Base-by-base conservation (phyloP, 2,797 vertebrate genomes). In the Enteromius argenteus region DNA sequence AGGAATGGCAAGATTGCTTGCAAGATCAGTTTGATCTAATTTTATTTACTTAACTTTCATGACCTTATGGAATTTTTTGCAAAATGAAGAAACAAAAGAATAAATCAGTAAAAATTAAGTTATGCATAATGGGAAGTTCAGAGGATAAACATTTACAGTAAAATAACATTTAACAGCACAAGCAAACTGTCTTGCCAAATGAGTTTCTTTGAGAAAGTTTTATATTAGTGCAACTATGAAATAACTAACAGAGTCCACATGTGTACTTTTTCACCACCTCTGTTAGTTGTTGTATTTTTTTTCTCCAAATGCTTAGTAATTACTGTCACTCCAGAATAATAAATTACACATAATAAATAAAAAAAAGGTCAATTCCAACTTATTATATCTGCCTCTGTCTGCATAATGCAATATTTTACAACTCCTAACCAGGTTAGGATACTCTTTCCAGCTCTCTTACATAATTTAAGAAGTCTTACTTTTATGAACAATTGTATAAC, bases 201-300 rank as follows among this genome's bases (percentile, higher is more conserved):
- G 10, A 73, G 27, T 1, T 49, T 56, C 46, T 53, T 53, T 35
- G 46, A 35, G 46, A 21, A 49, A n/a, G 9, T 39, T 53, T 30
- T 5, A 10, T 72, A 72, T 30, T 27, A 51, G 15, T 51, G 23
- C 71, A 51, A 73, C 42, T 32, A 72, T 19, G 8, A 72, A 73
- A 73, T 27, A 51, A 51, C 8, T 49, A 73, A 73, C 44, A 73
- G 27, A 10, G 44, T 46, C 68, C 68, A 71, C 68, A 69, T 27
- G 44, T 49, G n/a, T 10, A 30, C 23, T 30, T 72, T 49, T 30
- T 49, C 8, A 49, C 44, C 3, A 8, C 23, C 17, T 49, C 23
- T 49, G 44, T 71, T 46, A 27, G 42, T 46, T 30, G 23, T 17
- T 46, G n/a, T 17, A 19, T 72, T 10, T 0, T 27, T 13, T 14